Evolutionary conservation across 2,113 vertebrate species (phyloP), one percentile per base, ranked within the genome.

Genomic region (Dolichotis patagonum): DNA sequence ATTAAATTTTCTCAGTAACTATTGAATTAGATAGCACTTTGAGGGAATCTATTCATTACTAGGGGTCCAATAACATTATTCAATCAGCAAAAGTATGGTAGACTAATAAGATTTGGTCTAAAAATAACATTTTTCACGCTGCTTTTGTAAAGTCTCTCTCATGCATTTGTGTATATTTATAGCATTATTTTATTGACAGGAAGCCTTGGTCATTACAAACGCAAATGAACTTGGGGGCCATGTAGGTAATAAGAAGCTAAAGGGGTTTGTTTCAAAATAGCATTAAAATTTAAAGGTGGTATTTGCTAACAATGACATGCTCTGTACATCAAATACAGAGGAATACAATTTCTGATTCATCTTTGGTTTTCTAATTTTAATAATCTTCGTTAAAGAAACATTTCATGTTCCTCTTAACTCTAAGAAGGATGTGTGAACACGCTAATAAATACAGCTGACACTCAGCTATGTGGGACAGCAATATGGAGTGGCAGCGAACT

Each of bases 41-140:
- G 56, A 97, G 56, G 65, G 43, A 90, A 80, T 80, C 92, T 96
- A 49, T 94, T 96, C 85, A 97, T 97, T 96, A 88, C 41, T 12
- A 3, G 54, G 28, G 32, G 49, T 92, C 88, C 69, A 19, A 85
- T 90, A 83, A 46, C 35, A 71, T 95, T 90, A 95, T 63, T 95
- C n/a, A 52, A 52, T 93, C 82, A 90, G 80, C 65, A 96, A 94
- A 96, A 82, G 56, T 63, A 93, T 54, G 6, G 19, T 77, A 67
- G 5, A 63, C 52, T 83, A 84, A 95, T 78, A 78, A 30, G 58
- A 71, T 94, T 83, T 58, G 3, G n/a, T 84, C 56, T 69, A 93
- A 83, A 96, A 94, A 58, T 67, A 77, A 38, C 69, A n/a, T 56
- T 95, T 94, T 63, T 78, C 60, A 75, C 5, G 78, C 38, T 84